Conservation (phyloP, 1,140 invertebrate genomes). For the Drosophila nasuta region DNA sequence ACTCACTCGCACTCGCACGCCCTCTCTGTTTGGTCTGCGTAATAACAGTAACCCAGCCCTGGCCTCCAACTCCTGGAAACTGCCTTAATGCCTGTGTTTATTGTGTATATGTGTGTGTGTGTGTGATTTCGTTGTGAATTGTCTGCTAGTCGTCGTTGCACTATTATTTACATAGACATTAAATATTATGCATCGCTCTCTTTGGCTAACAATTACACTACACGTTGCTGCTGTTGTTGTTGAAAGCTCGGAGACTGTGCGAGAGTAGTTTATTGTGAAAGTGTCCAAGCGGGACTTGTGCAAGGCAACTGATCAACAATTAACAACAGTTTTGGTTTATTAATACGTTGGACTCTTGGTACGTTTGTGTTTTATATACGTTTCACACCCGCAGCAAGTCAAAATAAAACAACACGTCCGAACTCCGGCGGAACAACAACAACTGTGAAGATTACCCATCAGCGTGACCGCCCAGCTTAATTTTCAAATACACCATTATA, state of each 20-base stretch:
- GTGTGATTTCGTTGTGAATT: constrained; percentile 6
- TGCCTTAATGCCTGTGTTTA: neutral
- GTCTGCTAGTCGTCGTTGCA: constrained; percentile 17
- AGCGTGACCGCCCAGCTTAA: neutral
- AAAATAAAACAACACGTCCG: constrained; percentile 44
- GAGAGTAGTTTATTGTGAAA: neutral
- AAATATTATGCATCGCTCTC: constrained; percentile 31
- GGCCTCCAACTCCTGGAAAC: constrained; percentile 10
- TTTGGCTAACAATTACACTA: constrained; percentile 25
- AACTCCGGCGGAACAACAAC: constrained; percentile 48
- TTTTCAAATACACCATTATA: neutral
- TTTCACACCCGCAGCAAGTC: constrained; percentile 40
- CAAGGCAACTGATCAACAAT: constrained; percentile 35
- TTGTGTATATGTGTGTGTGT: neutral
- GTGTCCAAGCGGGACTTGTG: constrained; percentile 16
- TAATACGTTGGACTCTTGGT: constrained; percentile 30
- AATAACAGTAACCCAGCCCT: constrained; percentile 27
- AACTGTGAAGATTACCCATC: constrained; percentile 34
- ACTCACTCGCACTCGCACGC: no score
- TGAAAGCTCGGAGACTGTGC: neutral
- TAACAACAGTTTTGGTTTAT: constrained; percentile 42
- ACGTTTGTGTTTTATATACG: constrained; percentile 28
- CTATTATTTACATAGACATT: constrained; percentile 36
- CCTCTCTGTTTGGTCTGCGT: neutral
- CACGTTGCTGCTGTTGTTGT: neutral